Conservation (phyloP, 2,797 vertebrate species). For the Rhynchonycteris naso region DNA sequence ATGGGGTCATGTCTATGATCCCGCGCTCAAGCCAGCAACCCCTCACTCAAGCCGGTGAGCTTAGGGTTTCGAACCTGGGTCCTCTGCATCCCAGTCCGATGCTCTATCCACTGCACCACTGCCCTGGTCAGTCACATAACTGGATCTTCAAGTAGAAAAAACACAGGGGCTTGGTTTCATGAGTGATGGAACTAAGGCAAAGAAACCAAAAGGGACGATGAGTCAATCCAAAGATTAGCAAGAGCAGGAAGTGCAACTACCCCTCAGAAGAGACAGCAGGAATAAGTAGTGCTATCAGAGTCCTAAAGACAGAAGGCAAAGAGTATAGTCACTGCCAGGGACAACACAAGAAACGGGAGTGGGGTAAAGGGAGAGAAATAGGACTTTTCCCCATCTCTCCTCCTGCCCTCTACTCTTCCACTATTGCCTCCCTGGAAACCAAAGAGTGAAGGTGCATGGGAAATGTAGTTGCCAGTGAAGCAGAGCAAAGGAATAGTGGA, state of each 20-base stretch:
- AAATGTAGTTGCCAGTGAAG: not conserved
- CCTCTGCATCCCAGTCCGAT: too few relatives aligned
- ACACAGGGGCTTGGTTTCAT: constrained; percentile 3
- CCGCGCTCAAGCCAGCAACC: too few relatives aligned
- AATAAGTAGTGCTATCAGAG: not conserved
- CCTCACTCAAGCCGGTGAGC: too few relatives aligned
- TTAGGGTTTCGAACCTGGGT: too few relatives aligned
- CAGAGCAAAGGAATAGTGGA: not conserved
- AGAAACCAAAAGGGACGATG: not conserved
- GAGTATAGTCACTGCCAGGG: not conserved
- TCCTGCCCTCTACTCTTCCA: not conserved
- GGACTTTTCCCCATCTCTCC: not conserved
- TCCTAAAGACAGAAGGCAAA: not conserved
- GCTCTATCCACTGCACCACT: too few relatives aligned
- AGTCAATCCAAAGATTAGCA: not conserved
- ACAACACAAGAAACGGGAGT: not conserved
- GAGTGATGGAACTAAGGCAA: not conserved
- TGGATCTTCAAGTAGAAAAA: not conserved
- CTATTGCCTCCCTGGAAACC: not conserved
- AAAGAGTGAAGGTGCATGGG: not conserved
- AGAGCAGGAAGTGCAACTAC: not conserved
- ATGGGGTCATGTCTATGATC: too few relatives aligned
- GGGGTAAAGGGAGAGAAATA: not conserved
- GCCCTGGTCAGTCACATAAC: too few relatives aligned
- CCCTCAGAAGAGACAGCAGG: not conserved